phyloP scores from a whole-genome alignment of 2,888 invertebrate species.

The Microplitis manilae region DNA sequence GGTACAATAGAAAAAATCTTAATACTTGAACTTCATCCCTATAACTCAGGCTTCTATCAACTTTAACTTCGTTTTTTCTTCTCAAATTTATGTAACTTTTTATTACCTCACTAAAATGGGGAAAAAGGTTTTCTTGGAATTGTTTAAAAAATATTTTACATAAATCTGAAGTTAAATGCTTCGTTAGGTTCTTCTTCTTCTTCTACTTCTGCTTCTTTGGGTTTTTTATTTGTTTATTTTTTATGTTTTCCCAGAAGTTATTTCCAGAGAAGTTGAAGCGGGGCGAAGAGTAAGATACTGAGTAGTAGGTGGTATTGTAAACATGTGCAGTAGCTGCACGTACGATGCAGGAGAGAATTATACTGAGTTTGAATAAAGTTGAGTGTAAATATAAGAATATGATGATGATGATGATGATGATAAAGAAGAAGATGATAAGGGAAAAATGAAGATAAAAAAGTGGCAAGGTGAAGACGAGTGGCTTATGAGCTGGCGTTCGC shows the following conservation, averaged over 20 bases:
- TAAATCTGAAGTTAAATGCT: not conserved
- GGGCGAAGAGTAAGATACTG: slow-evolving; percentile 24
- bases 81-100: not conserved
- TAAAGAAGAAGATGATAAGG: slow-evolving; percentile 20
- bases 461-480: slow-evolving; percentile 43
- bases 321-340: slow-evolving; percentile 47
- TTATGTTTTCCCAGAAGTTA: slow-evolving; percentile 25
- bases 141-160: not conserved
- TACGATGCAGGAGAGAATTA: slow-evolving; percentile 44
- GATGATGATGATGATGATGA: slow-evolving; percentile 16
- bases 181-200: not conserved
- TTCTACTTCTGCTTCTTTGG: not conserved
- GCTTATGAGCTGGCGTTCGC: slow-evolving; percentile 47
- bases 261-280: slow-evolving; percentile 38
- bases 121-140: not conserved
- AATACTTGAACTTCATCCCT: not conserved
- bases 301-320: slow-evolving; percentile 21
- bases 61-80: not conserved
- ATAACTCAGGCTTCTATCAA: not conserved
- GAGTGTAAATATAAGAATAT: slow-evolving; percentile 8
- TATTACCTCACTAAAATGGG: not conserved
- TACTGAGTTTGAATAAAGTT: slow-evolving; percentile 27
- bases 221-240: not conserved
- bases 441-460: slow-evolving; percentile 33
- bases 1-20: not conserved